A percentile compares a stretch with the other conserved stretches of the same genome.
Evolutionary conservation across 2,797 vertebrate genomes (phyloP).

Genomic region (Hirundo rustica): DNA sequence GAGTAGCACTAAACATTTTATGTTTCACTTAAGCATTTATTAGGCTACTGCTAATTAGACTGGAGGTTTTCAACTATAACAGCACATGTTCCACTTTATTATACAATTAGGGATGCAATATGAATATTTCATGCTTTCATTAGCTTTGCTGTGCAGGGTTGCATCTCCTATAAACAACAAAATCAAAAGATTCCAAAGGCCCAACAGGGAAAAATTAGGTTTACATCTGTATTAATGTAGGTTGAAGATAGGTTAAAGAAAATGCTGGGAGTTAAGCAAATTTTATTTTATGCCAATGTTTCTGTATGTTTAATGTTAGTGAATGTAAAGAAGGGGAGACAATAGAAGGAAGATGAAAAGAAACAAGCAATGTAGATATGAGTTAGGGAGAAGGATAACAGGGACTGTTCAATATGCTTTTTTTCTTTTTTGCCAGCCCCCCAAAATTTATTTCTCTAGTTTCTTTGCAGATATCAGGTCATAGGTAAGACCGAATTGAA

Average conservation of each 20-base stretch:
- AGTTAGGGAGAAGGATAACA: neutral
- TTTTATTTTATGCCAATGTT: neutral
- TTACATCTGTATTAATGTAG: neutral
- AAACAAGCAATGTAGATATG: neutral
- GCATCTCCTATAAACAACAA: neutral
- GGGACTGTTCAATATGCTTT: rapidly evolving
- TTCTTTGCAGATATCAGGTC: neutral
- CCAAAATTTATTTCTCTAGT: neutral
- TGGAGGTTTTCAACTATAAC: neutral
- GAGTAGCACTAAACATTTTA: neutral
- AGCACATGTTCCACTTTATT: conserved; percentile 30
- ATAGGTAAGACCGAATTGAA: neutral
- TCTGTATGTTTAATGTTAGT: neutral
- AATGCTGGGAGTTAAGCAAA: neutral
- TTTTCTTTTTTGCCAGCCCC: neutral
- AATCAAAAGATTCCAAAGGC: neutral
- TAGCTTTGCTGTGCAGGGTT: neutral
- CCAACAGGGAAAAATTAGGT: neutral
- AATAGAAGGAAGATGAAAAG: neutral
- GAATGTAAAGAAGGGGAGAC: neutral
- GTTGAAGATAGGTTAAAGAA: neutral
- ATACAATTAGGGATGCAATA: conserved; percentile 23
- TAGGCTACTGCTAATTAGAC: conserved; percentile 27
- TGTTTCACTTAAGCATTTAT: conserved; percentile 24
- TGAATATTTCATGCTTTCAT: conserved; percentile 61